A percentile compares a stretch with the other conserved stretches of the same genome.
Evolutionary conservation across 2,888 invertebrate genomes (phyloP).

Genomic region (Cheilosia grossa): DNA sequence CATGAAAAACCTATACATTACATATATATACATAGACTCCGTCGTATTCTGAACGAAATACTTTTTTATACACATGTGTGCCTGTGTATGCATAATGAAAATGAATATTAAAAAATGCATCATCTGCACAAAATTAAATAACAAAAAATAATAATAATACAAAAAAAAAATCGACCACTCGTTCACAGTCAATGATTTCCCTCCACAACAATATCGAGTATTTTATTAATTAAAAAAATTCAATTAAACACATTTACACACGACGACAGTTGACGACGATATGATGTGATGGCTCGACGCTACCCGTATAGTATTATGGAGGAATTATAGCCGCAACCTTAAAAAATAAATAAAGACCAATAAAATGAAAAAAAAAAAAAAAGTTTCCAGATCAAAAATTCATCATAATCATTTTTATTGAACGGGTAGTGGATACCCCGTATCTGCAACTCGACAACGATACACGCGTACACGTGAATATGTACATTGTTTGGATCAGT

Average conservation of each 20-base stretch:
- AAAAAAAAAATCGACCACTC: background rate
- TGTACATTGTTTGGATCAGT: constrained; percentile 53
- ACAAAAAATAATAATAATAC: constrained; percentile 15
- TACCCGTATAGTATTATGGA: constrained; percentile 36
- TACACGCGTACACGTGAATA: background rate
- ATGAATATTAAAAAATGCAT: constrained; percentile 65
- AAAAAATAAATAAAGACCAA: constrained; percentile 35
- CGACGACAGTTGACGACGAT: constrained; percentile 72
- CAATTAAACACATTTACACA: constrained; percentile 70
- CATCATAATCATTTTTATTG: constrained; percentile 72
- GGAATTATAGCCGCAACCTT: constrained; percentile 48
- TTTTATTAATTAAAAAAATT: constrained; percentile 75
- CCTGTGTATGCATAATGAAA: constrained; percentile 6
- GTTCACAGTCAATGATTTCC: constrained; percentile 53
- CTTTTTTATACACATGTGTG: background rate
- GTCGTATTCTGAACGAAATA: too few species aligned
- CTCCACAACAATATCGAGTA: constrained; percentile 52
- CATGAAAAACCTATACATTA: too few species aligned
- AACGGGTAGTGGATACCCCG: background rate
- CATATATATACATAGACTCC: too few species aligned
- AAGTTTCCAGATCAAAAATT: constrained; percentile 65
- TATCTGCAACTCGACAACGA: background rate
- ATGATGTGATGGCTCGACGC: constrained; percentile 42
- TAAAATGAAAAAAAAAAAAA: constrained; percentile 2
- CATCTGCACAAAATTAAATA: constrained; percentile 61